These are phyloP conservation scores for Proterorhinus semilunaris DNA, from an alignment of 2,113 vertebrate species.

Conservation along the genomic window DNA sequence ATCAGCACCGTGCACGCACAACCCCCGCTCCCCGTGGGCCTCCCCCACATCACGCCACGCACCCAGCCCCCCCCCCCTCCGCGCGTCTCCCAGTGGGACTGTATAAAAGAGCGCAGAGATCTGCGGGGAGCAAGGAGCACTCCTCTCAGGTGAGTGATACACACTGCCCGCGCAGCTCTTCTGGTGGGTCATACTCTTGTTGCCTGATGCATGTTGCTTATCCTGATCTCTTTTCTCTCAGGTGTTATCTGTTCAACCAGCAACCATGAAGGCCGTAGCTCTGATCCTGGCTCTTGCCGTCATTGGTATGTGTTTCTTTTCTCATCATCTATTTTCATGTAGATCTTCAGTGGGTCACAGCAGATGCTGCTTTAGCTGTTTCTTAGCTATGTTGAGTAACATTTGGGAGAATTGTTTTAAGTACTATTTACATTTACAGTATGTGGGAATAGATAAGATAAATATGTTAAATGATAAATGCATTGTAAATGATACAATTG, in stretches of 20 bases:
- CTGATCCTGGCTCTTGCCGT: conserved; percentile 74
- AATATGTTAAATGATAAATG: too few relatives aligned
- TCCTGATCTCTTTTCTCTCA: neutral
- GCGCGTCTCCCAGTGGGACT: conserved; percentile 23
- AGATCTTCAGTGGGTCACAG: neutral
- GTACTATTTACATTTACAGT: too few relatives aligned
- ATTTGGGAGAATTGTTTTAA: too few relatives aligned
- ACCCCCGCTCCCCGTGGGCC: neutral
- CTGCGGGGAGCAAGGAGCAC: conserved; percentile 41
- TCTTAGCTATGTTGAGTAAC: too few relatives aligned
- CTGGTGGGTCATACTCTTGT: neutral
- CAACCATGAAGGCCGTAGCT: conserved; percentile 75
- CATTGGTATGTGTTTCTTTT: conserved; percentile 64
- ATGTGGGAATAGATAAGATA: too few relatives aligned
- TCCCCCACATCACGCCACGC: neutral
- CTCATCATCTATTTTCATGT: too few relatives aligned
- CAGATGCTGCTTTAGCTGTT: too few relatives aligned
- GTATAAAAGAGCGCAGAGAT: conserved; percentile 66
- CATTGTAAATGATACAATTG: too few relatives aligned
- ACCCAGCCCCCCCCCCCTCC: neutral
- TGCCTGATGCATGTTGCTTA: too few relatives aligned
- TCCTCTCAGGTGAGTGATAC: conserved; percentile 67
- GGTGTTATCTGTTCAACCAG: conserved; percentile 46
- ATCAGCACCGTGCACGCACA: conserved; percentile 33
- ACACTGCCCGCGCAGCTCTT: neutral